Evolutionary conservation across 1,140 invertebrate genomes (phyloP).

Genomic region (Drosophila rufa): DNA sequence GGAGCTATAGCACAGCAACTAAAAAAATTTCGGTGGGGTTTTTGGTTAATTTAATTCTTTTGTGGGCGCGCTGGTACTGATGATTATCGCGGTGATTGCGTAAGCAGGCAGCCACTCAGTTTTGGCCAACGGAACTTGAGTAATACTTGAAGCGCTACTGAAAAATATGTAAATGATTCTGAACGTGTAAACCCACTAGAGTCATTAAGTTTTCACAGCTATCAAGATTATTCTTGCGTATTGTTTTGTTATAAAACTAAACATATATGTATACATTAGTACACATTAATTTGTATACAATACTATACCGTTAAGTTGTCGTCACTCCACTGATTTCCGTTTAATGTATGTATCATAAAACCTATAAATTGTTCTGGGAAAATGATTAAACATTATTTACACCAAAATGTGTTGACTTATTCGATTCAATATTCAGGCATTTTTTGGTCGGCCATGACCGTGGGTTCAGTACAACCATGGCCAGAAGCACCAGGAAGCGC

Average conservation of each 20-base stretch:
- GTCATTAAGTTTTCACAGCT: conserved; percentile 14
- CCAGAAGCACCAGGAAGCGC: conserved; percentile 3
- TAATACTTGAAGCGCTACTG: conserved; percentile 22
- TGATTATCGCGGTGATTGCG: conserved; percentile 58
- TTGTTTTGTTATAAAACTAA: conserved; percentile 2
- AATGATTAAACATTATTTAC: not conserved
- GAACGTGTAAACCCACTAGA: conserved; percentile 1
- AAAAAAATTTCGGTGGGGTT: not conserved
- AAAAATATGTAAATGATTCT: conserved; percentile 38
- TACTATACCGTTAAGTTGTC: not conserved
- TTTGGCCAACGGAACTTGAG: conserved; percentile 7
- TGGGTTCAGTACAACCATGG: conserved; percentile 19
- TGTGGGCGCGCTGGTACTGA: conserved; percentile 23
- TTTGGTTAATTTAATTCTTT: conserved; percentile 40
- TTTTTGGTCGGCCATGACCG: conserved; percentile 38
- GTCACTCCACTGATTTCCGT: conserved; percentile 4
- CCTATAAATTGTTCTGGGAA: conserved; percentile 1
- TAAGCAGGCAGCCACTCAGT: conserved; percentile 42
- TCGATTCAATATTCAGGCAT: conserved; percentile 41
- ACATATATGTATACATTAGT: not conserved
- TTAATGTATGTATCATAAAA: not conserved
- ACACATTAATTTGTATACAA: not conserved
- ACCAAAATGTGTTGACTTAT: conserved; percentile 18
- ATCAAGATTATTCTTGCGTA: not conserved
- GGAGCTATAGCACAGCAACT: not conserved